These are phyloP conservation scores for Eclectus roratus DNA, from an alignment of 2,113 vertebrate genomes.

Conservation along the genomic window DNA sequence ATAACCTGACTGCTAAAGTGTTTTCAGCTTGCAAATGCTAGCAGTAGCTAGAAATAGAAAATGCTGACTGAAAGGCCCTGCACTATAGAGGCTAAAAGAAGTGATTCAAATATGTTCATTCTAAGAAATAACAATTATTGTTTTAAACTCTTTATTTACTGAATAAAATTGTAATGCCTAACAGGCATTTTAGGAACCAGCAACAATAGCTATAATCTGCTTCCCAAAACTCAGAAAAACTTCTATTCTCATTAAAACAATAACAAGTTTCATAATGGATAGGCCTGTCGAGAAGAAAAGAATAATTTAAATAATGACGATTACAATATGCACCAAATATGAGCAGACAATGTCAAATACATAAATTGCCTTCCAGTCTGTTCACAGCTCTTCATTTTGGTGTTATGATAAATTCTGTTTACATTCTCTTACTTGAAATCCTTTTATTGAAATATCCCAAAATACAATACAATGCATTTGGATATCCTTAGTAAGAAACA, in stretches of 20 bases:
- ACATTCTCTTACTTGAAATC: slow-evolving; percentile 1
- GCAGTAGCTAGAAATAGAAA: background rate
- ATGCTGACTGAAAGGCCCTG: background rate
- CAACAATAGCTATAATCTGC: slow-evolving; percentile 44
- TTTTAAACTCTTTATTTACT: slow-evolving; percentile 46
- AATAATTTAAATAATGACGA: slow-evolving; percentile 43
- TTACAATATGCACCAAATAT: slow-evolving; percentile 18
- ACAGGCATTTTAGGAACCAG: slow-evolving; percentile 32
- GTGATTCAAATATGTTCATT: background rate
- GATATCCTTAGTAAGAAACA: background rate
- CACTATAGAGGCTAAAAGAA: background rate
- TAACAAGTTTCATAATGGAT: slow-evolving; percentile 60
- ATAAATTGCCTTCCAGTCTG: slow-evolving; percentile 21
- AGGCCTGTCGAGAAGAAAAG: slow-evolving; percentile 33
- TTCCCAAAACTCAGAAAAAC: slow-evolving; percentile 45
- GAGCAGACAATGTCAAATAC: background rate
- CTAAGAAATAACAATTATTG: slow-evolving; percentile 44
- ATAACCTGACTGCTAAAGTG: background rate
- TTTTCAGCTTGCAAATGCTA: background rate
- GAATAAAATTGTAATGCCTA: slow-evolving; percentile 48
- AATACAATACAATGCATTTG: background rate
- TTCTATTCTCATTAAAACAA: slow-evolving; percentile 66
- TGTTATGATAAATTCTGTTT: slow-evolving; percentile 30
- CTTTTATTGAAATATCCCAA: background rate
- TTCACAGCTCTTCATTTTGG: slow-evolving; percentile 26